These are phyloP conservation scores for Drosophila tani DNA, from an alignment of 1,140 invertebrate genomes.

Conservation along the genomic window DNA sequence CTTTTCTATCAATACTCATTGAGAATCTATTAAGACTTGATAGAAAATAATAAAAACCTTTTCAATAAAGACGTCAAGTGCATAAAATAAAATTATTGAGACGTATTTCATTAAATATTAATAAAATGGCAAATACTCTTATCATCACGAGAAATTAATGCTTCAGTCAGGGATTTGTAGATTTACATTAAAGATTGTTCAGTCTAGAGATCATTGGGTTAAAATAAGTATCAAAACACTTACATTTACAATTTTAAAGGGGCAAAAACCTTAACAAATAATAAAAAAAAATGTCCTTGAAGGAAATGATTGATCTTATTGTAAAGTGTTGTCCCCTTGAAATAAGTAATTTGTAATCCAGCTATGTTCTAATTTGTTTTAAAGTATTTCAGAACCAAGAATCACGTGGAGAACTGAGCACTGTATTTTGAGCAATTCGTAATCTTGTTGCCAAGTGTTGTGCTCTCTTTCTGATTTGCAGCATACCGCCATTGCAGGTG, in stretches of 20 bases:
- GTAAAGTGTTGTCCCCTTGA: too few species aligned
- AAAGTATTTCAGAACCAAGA: not conserved
- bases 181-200: slow-evolving; percentile 4
- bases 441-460: slow-evolving; percentile 10
- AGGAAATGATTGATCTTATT: not conserved
- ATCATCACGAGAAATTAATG: not conserved
- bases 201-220: not conserved
- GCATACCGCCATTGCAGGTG: slow-evolving; percentile 10
- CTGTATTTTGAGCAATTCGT: slow-evolving; percentile 3
- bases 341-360: not conserved
- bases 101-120: not conserved
- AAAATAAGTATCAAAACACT: not conserved
- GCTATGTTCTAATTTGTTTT: not conserved
- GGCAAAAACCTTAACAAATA: not conserved
- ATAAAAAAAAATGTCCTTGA: not conserved
- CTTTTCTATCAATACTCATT: too few species aligned
- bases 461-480: too few species aligned
- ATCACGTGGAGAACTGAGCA: not conserved
- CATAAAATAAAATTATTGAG: too few species aligned
- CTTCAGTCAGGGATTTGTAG: slow-evolving; percentile 8
- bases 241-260: not conserved
- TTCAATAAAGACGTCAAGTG: too few species aligned
- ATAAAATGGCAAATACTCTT: not conserved
- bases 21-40: too few species aligned
- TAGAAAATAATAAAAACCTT: too few species aligned